Conservation (phyloP, 2,888 invertebrate genomes). For the Nebria brevicollis region DNA sequence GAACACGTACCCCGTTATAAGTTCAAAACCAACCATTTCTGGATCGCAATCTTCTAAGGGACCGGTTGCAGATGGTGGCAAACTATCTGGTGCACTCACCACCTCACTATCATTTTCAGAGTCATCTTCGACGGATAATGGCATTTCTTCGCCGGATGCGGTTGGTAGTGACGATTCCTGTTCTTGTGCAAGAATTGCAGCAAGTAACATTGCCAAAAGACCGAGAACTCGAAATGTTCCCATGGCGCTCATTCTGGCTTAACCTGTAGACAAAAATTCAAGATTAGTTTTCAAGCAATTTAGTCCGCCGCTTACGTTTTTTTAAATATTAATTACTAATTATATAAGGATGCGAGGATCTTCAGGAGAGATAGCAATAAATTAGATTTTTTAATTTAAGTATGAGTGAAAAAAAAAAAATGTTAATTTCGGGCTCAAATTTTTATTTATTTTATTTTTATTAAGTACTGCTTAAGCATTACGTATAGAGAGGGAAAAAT, state of each 20-base stretch:
- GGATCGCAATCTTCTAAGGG: slow-evolving; percentile 81
- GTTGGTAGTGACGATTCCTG: neutral
- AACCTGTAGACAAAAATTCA: neutral
- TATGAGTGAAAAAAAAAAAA: too few species aligned
- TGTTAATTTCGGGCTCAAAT: too few species aligned
- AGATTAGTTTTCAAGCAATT: neutral
- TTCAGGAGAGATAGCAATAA: neutral
- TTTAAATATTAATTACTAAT: too few species aligned
- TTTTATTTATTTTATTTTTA: too few species aligned
- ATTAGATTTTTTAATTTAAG: neutral
- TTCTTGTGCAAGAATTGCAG: slow-evolving; percentile 24
- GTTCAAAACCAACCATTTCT: slow-evolving; percentile 90
- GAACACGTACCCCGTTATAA: slow-evolving; percentile 91
- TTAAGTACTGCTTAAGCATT: too few species aligned
- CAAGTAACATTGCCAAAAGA: slow-evolving; percentile 24
- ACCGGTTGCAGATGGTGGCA: slow-evolving; percentile 51
- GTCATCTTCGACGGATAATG: slow-evolving; percentile 11
- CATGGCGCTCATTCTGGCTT: slow-evolving; percentile 14
- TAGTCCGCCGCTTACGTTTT: neutral
- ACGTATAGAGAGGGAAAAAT: too few species aligned
- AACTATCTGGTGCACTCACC: slow-evolving; percentile 47
- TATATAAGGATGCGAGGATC: too few species aligned
- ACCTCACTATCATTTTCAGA: slow-evolving; percentile 20
- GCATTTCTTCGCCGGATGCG: neutral
- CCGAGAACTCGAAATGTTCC: slow-evolving; percentile 7